A percentile compares a stretch with the other conserved stretches of the same genome.
Evolutionary conservation across 2,888 invertebrate species (phyloP).

Genomic region (Euclidia mi): DNA sequence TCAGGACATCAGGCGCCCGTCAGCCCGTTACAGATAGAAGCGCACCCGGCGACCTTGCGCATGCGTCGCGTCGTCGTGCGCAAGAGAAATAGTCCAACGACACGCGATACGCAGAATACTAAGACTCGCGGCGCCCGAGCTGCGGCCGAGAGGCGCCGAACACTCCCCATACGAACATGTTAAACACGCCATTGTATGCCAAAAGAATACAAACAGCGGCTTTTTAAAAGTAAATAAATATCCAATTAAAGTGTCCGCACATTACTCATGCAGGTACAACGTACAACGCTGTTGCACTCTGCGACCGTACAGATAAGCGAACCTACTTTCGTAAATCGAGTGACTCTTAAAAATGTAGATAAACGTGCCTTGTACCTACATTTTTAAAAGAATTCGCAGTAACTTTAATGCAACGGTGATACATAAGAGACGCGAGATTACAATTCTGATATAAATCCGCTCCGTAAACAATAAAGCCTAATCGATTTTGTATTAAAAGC

Average conservation of each 20-base stretch:
- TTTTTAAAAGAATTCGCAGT: slow-evolving; percentile 21
- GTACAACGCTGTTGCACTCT: neutral
- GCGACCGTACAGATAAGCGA: slow-evolving; percentile 23
- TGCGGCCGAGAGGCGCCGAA: slow-evolving; percentile 60
- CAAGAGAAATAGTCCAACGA: slow-evolving; percentile 66
- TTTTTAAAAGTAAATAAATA: slow-evolving; percentile 57
- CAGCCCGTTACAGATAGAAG: slow-evolving; percentile 78
- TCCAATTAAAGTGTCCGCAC: slow-evolving; percentile 57
- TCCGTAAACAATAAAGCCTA: slow-evolving; percentile 73
- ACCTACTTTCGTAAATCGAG: slow-evolving; percentile 9
- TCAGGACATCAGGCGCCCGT: slow-evolving; percentile 70
- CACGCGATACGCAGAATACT: slow-evolving; percentile 72
- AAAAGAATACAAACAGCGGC: slow-evolving; percentile 57
- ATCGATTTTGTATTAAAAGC: slow-evolving; percentile 67
- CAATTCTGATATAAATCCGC: slow-evolving; percentile 76
- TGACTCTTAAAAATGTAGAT: neutral
- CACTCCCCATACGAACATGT: slow-evolving; percentile 67
- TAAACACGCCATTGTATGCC: slow-evolving; percentile 74
- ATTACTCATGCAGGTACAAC: slow-evolving; percentile 22
- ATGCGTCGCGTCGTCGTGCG: slow-evolving; percentile 68
- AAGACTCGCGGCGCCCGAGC: slow-evolving; percentile 73
- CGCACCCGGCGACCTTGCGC: slow-evolving; percentile 85
- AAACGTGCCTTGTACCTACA: neutral
- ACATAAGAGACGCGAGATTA: slow-evolving; percentile 60
- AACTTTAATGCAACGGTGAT: slow-evolving; percentile 24